Evolutionary conservation across 2,888 invertebrate species (phyloP).

Genomic region (Myopa testacea): DNA sequence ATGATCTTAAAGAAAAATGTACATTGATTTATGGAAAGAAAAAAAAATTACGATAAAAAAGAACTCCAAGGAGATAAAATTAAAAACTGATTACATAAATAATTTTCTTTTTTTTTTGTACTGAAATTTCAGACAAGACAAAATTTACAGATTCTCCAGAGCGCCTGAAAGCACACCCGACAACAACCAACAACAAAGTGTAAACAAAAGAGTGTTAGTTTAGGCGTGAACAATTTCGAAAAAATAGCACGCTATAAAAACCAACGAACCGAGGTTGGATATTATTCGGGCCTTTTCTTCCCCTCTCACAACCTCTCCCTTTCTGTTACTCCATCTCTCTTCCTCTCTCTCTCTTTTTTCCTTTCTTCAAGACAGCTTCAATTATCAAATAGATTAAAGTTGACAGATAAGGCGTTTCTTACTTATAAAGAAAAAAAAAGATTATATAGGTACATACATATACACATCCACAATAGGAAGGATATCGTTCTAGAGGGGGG

Average conservation of each 20-base stretch:
- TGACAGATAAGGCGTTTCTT: conserved; percentile 32
- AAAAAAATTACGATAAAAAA: not conserved
- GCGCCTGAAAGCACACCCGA: no score
- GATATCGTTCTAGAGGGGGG: not conserved
- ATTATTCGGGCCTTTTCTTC: no score
- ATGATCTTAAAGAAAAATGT: not conserved
- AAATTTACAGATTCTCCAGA: no score
- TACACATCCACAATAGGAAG: not conserved
- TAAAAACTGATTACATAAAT: no score
- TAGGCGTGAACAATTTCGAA: not conserved
- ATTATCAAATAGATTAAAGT: conserved; percentile 35
- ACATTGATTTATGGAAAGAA: not conserved
- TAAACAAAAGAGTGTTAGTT: no score
- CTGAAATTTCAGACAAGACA: no score
- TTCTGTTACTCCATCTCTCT: no score
- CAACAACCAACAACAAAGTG: no score
- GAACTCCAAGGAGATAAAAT: not conserved
- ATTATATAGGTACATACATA: not conserved
- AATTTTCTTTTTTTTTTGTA: no score
- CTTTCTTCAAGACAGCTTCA: conserved; percentile 1
- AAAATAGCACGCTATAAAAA: not conserved
- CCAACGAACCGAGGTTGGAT: not conserved
- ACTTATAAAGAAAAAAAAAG: not conserved
- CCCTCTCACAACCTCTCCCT: no score
- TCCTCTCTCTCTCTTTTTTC: no score